A percentile compares a stretch with the other conserved stretches of the same genome.
phyloP scores from a whole-genome alignment of 2,797 vertebrate species.

The Oophaga sylvatica region DNA sequence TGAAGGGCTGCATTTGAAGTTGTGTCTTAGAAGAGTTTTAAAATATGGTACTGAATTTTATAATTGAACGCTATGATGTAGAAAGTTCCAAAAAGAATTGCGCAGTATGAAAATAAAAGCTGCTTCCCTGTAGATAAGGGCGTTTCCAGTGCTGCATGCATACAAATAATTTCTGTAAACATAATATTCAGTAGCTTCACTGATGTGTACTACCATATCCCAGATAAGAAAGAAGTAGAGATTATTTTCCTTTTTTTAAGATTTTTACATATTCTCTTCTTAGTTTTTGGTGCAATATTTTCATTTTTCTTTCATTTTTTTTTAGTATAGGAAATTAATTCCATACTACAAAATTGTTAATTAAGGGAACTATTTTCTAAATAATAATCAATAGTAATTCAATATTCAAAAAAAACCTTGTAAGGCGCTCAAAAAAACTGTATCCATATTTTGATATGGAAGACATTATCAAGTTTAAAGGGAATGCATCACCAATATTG shows the following conservation, averaged over 20 bases:
- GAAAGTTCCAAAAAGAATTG: conserved; percentile 33
- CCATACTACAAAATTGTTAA: neutral
- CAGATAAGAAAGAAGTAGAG: neutral
- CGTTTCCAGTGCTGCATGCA: neutral
- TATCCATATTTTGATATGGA: neutral
- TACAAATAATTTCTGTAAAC: conserved; percentile 17
- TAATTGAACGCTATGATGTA: conserved; percentile 51
- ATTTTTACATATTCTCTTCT: neutral
- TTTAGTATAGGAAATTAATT: neutral
- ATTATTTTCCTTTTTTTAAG: neutral
- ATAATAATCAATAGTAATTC: neutral
- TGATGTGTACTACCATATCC: conserved; percentile 3
- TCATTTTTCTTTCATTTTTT: neutral
- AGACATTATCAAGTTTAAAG: no score
- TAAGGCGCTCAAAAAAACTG: neutral
- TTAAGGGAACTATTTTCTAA: neutral
- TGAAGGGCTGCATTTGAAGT: conserved; percentile 53
- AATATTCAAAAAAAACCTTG: neutral
- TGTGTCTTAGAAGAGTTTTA: conserved; percentile 42
- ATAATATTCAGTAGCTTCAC: neutral
- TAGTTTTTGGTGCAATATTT: neutral
- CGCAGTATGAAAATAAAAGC: conserved; percentile 16
- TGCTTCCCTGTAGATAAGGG: conserved; percentile 19
- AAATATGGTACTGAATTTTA: conserved; percentile 38
- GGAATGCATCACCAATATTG: no score